Evolutionary conservation across 2,888 invertebrate species (phyloP).

Genomic region (Phorcus lineatus): DNA sequence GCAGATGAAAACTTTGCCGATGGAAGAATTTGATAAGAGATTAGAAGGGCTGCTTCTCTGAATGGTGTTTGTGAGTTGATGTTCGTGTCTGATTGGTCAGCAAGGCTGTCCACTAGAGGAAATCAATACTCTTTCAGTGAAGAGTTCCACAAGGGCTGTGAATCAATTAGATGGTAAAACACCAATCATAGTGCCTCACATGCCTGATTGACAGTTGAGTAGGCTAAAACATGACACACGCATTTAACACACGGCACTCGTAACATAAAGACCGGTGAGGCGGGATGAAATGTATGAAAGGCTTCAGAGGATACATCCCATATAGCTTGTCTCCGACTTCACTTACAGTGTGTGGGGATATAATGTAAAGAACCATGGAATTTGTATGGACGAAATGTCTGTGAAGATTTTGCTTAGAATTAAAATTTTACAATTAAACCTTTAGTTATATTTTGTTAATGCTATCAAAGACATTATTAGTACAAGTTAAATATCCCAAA

Average conservation of each 20-base stretch:
- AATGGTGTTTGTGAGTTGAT: neutral
- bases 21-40: conserved; percentile 8
- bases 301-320: too few relatives aligned
- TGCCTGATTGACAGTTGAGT: neutral
- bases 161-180: conserved; percentile 5
- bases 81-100: neutral
- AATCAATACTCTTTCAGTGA: neutral
- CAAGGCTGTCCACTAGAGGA: neutral
- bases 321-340: too few relatives aligned
- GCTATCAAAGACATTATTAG: too few relatives aligned
- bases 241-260: neutral
- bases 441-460: too few relatives aligned
- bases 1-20: conserved; percentile 8
- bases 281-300: too few relatives aligned
- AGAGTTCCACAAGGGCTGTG: neutral
- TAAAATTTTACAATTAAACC: too few relatives aligned
- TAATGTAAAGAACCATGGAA: too few relatives aligned
- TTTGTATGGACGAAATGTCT: too few relatives aligned
- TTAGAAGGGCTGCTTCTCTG: neutral
- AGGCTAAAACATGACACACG: neutral
- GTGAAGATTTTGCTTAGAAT: too few relatives aligned
- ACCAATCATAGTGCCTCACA: neutral
- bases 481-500: too few relatives aligned
- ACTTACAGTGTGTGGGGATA: too few relatives aligned
- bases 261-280: neutral